phyloP scores from a whole-genome alignment of 2,888 invertebrate genomes.

The Cantharis nigra region DNA sequence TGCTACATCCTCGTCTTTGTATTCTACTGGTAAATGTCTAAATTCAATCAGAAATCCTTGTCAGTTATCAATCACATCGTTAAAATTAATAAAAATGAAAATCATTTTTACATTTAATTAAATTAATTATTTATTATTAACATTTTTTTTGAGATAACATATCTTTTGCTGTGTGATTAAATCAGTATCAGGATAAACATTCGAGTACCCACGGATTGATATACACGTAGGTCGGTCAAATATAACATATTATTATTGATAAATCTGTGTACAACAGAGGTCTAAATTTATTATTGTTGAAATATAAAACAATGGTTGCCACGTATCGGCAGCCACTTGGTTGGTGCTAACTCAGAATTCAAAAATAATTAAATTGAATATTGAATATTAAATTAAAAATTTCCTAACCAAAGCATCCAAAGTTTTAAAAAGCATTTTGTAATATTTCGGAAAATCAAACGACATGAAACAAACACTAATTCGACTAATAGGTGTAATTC shows the following conservation, averaged over 20 bases:
- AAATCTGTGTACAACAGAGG: too few species aligned
- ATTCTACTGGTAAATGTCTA: conserved; percentile 11
- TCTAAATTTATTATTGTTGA: too few species aligned
- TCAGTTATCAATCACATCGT: neutral
- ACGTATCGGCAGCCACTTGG: too few species aligned
- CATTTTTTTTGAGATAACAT: neutral
- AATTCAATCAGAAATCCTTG: conserved; percentile 7
- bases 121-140: neutral
- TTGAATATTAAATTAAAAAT: neutral
- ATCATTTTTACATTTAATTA: neutral
- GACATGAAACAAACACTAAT: neutral
- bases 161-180: neutral
- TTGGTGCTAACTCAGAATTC: neutral
- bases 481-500: neutral
- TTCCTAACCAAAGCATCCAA: neutral
- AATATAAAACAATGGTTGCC: too few species aligned
- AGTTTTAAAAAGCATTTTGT: neutral
- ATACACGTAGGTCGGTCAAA: too few species aligned
- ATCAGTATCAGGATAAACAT: neutral
- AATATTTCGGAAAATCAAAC: neutral
- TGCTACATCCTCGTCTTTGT: conserved; percentile 39
- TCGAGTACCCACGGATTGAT: too few species aligned
- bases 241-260: too few species aligned
- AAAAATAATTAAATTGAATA: neutral
- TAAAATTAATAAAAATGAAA: neutral